Base-by-base conservation (phyloP, 37 sponge, comb jelly and placozoan species). In the Theonella swinhoei region DNA sequence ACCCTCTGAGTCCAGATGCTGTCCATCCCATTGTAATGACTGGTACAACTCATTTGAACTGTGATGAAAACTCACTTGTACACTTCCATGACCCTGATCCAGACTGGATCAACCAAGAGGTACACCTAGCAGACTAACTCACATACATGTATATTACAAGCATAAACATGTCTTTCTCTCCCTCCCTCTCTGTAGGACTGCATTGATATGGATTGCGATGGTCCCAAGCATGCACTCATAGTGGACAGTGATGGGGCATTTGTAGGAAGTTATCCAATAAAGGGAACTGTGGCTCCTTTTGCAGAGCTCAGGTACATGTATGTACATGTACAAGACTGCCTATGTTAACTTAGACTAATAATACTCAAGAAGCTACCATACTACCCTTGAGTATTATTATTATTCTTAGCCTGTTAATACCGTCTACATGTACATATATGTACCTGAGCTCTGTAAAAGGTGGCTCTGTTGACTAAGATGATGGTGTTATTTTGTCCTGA, bases 151-250 rank as follows among this genome's bases (percentile, higher is more conserved):
- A 17, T 47, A 17, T 47, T 7, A 47, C 11, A 17, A 47, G 54
- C 11, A 14, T 47, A 17, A 17, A 47, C 14, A 47, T 47, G 7
- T 47, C 14, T 47, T 14, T 47, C 14, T 47, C 54, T 47, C 54
- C 54, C 14, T 47, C 32, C 29, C 32, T 29, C 66, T 42, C 25
- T 39, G 20, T 62, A 90, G 83, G 98, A 98, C 64, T 98, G 98
- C 73, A 82, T 98, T 35, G 98, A 98, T 41, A 98, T 98, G 98
- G 96, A 96, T 61, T 98, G 98, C 94, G 98, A 98, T 87, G 98
- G 96, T 36, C 96, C 93, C 39, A 98, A 98, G 82, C 94, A 98
- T 76, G 81, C 94, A 25, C 80, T 98, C 9, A 64, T 98, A 14
- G 63, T 84, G 5, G 98, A 98, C 68, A 24, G 90, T 32, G 98